Percentiles rank a stretch among this genome's conserved stretches.
Evolutionary conservation across 1,140 invertebrate genomes (phyloP).

Genomic region (Pararge aegeria): DNA sequence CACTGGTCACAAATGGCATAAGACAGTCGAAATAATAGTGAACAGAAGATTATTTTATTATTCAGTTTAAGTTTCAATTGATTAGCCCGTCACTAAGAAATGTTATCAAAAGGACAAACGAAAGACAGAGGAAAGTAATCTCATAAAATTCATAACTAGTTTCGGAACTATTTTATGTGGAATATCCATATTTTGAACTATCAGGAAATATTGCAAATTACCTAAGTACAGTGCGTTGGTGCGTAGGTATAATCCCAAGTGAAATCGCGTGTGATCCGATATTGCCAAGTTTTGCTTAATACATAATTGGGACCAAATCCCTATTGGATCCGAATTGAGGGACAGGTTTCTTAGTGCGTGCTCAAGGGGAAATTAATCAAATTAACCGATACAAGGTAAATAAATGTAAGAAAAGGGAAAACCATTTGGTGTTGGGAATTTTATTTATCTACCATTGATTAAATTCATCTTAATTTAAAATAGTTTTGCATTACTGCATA

Average conservation of each 20-base stretch:
- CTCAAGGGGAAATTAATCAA: constrained; percentile 71
- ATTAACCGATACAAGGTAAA: constrained; percentile 56
- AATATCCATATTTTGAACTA: no score
- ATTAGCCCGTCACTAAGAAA: no score
- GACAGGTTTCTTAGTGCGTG: constrained; percentile 64
- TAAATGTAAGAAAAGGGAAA: constrained; percentile 37
- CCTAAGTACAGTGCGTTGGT: neutral
- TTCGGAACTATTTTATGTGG: no score
- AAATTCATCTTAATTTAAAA: no score
- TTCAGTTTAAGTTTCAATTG: no score
- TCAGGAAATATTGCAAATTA: neutral
- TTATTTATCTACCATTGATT: neutral
- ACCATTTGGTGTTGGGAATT: neutral
- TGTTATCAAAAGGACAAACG: no score
- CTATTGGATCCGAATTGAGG: constrained; percentile 54
- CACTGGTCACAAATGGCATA: no score
- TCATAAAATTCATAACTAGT: no score
- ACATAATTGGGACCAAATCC: constrained; percentile 74
- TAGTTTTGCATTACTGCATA: no score
- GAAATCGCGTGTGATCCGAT: constrained; percentile 47
- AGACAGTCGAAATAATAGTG: no score
- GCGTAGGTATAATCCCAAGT: constrained; percentile 29
- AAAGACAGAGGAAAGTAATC: no score
- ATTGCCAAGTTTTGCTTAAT: constrained; percentile 65
- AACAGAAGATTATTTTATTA: no score